Conservation (phyloP, 2,797 vertebrate genomes). For the Peromyscus aztecus region DNA sequence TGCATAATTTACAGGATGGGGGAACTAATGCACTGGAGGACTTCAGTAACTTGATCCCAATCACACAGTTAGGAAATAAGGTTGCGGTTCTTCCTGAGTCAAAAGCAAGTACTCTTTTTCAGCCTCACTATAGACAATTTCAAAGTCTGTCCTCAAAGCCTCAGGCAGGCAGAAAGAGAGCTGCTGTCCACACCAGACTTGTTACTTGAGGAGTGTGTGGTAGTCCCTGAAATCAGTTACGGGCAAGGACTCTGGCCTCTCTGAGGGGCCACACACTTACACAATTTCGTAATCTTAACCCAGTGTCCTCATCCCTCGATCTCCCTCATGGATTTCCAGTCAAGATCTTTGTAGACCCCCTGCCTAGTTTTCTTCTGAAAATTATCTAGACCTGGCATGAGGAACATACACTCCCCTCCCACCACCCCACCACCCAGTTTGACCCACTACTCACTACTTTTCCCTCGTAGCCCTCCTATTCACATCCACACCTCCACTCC, state of each 20-base stretch:
- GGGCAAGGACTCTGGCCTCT: not conserved
- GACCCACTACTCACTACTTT: not conserved
- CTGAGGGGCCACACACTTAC: accelerated
- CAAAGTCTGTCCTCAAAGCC: not conserved
- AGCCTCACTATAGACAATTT: not conserved
- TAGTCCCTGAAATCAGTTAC: not conserved
- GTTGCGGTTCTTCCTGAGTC: not conserved
- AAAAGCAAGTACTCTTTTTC: not conserved
- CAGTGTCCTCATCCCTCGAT: not conserved
- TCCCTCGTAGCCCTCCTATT: not conserved
- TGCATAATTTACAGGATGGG: not conserved
- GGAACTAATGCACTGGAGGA: not conserved
- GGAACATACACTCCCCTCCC: not conserved
- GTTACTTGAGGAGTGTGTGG: accelerated
- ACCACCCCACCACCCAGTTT: not conserved
- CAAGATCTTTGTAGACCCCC: not conserved
- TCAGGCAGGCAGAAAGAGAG: not conserved
- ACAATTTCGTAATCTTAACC: accelerated
- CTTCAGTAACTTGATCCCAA: not conserved
- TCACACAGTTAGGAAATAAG: not conserved
- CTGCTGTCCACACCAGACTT: accelerated
- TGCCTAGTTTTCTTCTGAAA: not conserved
- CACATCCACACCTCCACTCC: accelerated
- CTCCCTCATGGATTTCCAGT: no score
- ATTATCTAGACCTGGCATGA: no score